Conservation (phyloP, 2,113 vertebrate species). For the Sceloporus tristichus region DNA sequence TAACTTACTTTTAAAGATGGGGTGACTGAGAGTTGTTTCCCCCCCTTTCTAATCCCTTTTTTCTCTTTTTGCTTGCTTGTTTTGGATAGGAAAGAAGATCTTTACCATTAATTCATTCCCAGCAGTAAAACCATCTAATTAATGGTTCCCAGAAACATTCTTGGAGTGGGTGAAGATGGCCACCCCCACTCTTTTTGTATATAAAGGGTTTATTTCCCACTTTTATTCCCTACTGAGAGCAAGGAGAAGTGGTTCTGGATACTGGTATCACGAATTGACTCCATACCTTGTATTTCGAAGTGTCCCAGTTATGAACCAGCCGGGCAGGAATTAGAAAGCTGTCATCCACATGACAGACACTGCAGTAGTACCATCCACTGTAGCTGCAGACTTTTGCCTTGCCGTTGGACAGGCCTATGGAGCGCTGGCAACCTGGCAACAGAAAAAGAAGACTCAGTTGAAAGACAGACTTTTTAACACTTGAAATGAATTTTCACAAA, state of each 20-base stretch:
- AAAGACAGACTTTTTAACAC: conserved; percentile 3
- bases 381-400: conserved; percentile 97
- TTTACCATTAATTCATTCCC: too few species aligned
- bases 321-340: conserved; percentile 95
- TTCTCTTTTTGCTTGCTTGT: background rate
- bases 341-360: conserved; percentile 93
- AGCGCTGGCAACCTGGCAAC: conserved; percentile 89
- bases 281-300: conserved; percentile 92
- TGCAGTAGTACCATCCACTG: conserved; percentile 99
- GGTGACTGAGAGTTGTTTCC: too few species aligned
- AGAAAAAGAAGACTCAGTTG: conserved; percentile 8
- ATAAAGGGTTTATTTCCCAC: too few species aligned
- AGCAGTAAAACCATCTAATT: too few species aligned
- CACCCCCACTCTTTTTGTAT: too few species aligned
- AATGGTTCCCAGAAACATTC: background rate
- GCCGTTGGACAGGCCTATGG: conserved; percentile 90
- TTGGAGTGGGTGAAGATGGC: background rate
- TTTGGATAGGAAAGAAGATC: background rate
- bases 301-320: conserved; percentile 98
- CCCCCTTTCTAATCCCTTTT: background rate
- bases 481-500: too few species aligned
- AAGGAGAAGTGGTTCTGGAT: background rate
- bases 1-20: background rate
- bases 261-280: background rate
- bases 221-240: background rate